Conservation (phyloP, 35 echinoderm and acorn worm species). For the Amphiura filiformis region DNA sequence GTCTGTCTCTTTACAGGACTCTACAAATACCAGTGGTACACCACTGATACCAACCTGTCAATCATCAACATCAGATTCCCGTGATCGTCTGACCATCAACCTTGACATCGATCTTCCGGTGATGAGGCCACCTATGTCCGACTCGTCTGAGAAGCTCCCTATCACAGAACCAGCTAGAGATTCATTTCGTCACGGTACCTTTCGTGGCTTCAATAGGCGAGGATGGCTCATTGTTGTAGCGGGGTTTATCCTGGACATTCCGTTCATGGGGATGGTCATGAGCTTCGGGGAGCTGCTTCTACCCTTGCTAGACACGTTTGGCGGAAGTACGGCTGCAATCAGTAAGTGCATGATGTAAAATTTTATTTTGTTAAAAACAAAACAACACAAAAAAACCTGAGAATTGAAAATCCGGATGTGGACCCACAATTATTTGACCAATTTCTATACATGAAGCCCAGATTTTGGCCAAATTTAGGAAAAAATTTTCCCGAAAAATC, state of each 20-base stretch:
- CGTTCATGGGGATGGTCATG: constrained; percentile 95
- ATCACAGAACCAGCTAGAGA: background rate
- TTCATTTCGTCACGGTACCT: background rate
- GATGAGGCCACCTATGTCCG: background rate
- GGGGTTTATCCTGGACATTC: constrained; percentile 77
- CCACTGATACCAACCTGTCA: too few relatives aligned
- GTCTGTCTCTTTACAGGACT: too few relatives aligned
- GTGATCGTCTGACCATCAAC: background rate
- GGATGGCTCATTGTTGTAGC: constrained; percentile 87
- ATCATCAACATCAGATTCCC: background rate
- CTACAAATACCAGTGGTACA: too few relatives aligned
- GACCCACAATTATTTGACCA: too few relatives aligned
- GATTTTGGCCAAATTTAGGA: too few relatives aligned
- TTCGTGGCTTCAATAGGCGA: background rate
- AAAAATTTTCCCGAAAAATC: too few relatives aligned
- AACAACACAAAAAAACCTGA: background rate
- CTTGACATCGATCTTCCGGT: background rate
- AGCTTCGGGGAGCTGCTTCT: constrained; percentile 91
- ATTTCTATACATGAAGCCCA: too few relatives aligned
- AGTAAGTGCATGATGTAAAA: too few relatives aligned
- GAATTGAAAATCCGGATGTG: too few relatives aligned
- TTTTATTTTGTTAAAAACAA: constrained; percentile 14
- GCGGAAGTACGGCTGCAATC: constrained; percentile 52
- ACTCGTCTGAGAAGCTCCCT: background rate
- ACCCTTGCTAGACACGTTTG: constrained; percentile 53